phyloP scores from a whole-genome alignment of 2,113 vertebrate genomes.

The Entelurus aequoreus region DNA sequence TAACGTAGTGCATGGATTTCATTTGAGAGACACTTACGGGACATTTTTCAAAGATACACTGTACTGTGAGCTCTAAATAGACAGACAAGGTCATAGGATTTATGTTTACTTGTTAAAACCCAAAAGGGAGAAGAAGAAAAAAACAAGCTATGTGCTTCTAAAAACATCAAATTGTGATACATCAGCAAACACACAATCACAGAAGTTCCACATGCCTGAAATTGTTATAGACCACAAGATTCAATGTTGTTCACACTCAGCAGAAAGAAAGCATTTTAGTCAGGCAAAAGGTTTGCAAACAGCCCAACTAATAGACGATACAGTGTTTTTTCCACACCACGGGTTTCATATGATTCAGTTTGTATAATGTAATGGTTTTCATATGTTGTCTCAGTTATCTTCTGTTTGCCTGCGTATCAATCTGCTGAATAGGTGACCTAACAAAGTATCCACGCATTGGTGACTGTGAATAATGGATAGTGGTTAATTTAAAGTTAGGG shows the following conservation, averaged over 20 bases:
- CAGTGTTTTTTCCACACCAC: too few species aligned
- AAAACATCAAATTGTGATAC: constrained; percentile 30
- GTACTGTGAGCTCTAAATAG: constrained; percentile 7
- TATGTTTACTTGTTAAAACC: constrained; percentile 14
- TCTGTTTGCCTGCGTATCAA: too few species aligned
- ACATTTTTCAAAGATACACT: constrained; percentile 27
- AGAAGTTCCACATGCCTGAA: constrained; percentile 6
- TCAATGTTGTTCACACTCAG: not conserved
- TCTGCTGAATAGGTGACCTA: too few species aligned
- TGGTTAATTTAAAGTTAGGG: too few species aligned
- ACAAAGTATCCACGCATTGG: too few species aligned
- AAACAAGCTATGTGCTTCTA: constrained; percentile 17
- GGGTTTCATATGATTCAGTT: too few species aligned
- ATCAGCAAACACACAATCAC: constrained; percentile 25
- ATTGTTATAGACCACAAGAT: constrained; percentile 17
- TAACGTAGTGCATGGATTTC: not conserved
- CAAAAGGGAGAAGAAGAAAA: constrained; percentile 5
- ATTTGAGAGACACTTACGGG: constrained; percentile 28
- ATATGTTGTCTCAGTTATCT: too few species aligned
- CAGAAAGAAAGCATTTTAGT: constrained; percentile 7
- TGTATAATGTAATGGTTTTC: too few species aligned
- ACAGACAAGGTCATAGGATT: not conserved
- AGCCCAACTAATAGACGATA: too few species aligned
- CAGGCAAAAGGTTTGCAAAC: not conserved
- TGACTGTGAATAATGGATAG: too few species aligned